phyloP scores from a whole-genome alignment of 2,113 vertebrate genomes.

The Arenaria interpres region DNA sequence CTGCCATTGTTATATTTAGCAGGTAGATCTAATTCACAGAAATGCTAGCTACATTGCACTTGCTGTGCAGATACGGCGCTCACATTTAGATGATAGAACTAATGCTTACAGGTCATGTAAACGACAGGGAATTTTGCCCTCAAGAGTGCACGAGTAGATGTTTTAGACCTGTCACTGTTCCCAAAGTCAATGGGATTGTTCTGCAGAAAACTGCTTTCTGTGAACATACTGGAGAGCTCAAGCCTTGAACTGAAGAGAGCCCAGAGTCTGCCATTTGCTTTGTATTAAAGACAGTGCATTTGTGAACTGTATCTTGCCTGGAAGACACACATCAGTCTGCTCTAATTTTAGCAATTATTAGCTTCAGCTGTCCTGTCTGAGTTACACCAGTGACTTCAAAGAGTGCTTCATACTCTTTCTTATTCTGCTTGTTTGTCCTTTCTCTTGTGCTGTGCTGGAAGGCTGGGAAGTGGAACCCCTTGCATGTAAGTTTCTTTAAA shows the following conservation, averaged over 20 bases:
- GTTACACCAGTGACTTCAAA: slow-evolving; percentile 38
- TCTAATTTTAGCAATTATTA: background rate
- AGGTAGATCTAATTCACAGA: background rate
- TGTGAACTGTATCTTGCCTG: background rate
- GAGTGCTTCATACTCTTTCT: slow-evolving; percentile 58
- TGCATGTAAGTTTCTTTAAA: slow-evolving; percentile 88
- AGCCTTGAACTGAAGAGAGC: background rate
- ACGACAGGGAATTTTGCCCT: background rate
- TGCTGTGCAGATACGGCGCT: background rate
- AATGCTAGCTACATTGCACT: background rate
- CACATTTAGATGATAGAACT: background rate
- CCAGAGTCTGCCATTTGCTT: background rate
- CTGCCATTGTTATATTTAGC: background rate
- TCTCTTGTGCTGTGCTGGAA: slow-evolving; percentile 78
- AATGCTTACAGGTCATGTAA: background rate
- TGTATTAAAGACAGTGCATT: background rate
- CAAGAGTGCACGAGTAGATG: rapidly evolving
- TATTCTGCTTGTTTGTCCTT: slow-evolving; percentile 74
- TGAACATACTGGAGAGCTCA: background rate
- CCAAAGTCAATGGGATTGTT: background rate
- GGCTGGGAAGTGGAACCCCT: slow-evolving; percentile 97
- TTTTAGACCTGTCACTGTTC: background rate
- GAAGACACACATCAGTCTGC: background rate
- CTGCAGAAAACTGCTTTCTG: background rate
- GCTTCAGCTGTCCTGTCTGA: background rate